A percentile compares a stretch with the other conserved stretches of the same genome.
Evolutionary conservation across 2,888 invertebrate genomes (phyloP).

Genomic region (Pyrrhia umbra): DNA sequence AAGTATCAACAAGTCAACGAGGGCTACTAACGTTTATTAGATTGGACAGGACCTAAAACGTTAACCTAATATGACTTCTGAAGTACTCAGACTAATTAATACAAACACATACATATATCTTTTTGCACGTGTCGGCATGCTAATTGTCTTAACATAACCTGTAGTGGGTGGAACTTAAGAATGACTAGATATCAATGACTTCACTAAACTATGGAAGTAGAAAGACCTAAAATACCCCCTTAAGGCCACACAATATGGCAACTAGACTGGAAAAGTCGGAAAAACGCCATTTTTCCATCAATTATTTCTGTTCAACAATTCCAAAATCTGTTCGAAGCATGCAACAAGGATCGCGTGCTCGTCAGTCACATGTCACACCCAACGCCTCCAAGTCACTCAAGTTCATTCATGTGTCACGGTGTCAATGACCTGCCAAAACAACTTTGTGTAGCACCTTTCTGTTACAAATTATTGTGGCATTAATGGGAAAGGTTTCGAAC

Average conservation of each 20-base stretch:
- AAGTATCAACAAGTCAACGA: no score
- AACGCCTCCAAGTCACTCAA: slow-evolving; percentile 10
- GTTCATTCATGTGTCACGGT: slow-evolving; percentile 37
- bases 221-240: neutral
- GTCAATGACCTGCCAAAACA: slow-evolving; percentile 24
- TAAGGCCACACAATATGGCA: no score
- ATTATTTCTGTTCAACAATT: neutral
- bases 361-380: slow-evolving; percentile 21
- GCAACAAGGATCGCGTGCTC: slow-evolving; percentile 30
- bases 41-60: neutral
- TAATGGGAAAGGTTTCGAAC: slow-evolving; percentile 5
- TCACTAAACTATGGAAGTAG: neutral
- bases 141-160: neutral
- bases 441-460: slow-evolving; percentile 4
- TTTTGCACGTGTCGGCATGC: no score
- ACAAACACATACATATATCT: no score
- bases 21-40: neutral
- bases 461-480: slow-evolving; percentile 23
- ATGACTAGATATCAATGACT: neutral
- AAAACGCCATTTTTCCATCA: neutral
- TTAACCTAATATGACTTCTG: neutral
- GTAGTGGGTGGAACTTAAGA: neutral
- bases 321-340: neutral
- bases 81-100: neutral
- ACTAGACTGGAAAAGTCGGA: neutral